Evolutionary conservation across 2,888 invertebrate species (phyloP).

Genomic region (Plemyria rubiginata): DNA sequence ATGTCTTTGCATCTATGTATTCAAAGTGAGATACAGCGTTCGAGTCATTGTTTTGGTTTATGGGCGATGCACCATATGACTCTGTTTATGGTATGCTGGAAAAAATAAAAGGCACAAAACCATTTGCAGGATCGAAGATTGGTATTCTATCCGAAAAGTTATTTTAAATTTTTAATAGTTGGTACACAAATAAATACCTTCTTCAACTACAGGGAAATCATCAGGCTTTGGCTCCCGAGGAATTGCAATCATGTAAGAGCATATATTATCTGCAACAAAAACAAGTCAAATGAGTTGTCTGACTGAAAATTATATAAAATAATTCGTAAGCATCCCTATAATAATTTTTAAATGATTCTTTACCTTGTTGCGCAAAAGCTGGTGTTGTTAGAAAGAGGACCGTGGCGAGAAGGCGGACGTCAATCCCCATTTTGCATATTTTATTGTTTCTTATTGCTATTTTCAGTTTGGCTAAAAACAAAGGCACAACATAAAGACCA

Average conservation of each 20-base stretch:
- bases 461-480: constrained; percentile 6
- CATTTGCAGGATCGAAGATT: too few relatives aligned
- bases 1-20: too few relatives aligned
- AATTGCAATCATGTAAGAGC: constrained; percentile 65
- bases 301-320: not conserved
- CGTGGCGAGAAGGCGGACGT: constrained; percentile 44
- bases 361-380: constrained; percentile 51
- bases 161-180: too few relatives aligned
- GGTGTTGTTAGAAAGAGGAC: constrained; percentile 40
- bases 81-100: too few relatives aligned
- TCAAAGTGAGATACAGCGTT: too few relatives aligned
- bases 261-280: constrained; percentile 50
- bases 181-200: constrained; percentile 51
- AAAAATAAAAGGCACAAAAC: too few relatives aligned
- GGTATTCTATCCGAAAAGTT: too few relatives aligned
- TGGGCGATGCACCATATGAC: too few relatives aligned
- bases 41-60: too few relatives aligned
- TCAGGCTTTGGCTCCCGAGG: constrained; percentile 66
- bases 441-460: constrained; percentile 29
- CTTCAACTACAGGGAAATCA: constrained; percentile 51
- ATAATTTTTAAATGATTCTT: too few relatives aligned
- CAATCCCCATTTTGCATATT: constrained; percentile 59
- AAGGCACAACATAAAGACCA: not conserved
- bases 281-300: not conserved
- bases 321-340: too few relatives aligned